phyloP scores from a whole-genome alignment of 2,888 invertebrate genomes.

The Subacronicta megacephala region DNA sequence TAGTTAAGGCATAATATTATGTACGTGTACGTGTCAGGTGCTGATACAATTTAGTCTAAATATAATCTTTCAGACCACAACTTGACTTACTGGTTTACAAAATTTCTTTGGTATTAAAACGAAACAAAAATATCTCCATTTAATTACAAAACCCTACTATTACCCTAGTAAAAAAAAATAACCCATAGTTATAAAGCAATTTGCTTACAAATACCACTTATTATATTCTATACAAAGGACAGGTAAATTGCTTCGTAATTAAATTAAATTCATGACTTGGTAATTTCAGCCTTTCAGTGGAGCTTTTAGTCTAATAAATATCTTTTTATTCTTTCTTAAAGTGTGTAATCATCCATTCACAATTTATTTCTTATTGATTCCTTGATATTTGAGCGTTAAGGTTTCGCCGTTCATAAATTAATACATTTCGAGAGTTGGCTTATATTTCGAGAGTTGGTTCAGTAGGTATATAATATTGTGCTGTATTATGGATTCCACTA shows the following conservation, averaged over 20 bases:
- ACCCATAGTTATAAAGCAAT: constrained; percentile 37
- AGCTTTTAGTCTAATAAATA: constrained; percentile 37
- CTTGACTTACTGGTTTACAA: no score
- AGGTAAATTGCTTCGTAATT: constrained; percentile 48
- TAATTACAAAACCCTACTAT: constrained; percentile 1
- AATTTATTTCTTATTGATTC: constrained; percentile 29
- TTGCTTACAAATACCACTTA: constrained; percentile 20
- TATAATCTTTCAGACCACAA: background rate
- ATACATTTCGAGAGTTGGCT: no score
- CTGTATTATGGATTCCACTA: no score
- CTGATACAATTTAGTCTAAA: no score
- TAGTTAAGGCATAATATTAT: no score
- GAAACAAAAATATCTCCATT: background rate
- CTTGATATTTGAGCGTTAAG: background rate
- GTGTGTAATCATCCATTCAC: constrained; percentile 26
- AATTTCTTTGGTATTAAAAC: background rate
- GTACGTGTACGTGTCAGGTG: no score
- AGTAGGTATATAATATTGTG: no score
- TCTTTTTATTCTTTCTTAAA: constrained; percentile 25
- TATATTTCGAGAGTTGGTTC: no score
- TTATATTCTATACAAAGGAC: constrained; percentile 23
- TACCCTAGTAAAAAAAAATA: constrained; percentile 23
- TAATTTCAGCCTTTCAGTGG: constrained; percentile 28
- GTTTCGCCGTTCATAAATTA: no score
- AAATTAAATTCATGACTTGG: constrained; percentile 45